These are phyloP conservation scores for Burhinus oedicnemus DNA, from an alignment of 2,113 vertebrate genomes.

Conservation along the genomic window DNA sequence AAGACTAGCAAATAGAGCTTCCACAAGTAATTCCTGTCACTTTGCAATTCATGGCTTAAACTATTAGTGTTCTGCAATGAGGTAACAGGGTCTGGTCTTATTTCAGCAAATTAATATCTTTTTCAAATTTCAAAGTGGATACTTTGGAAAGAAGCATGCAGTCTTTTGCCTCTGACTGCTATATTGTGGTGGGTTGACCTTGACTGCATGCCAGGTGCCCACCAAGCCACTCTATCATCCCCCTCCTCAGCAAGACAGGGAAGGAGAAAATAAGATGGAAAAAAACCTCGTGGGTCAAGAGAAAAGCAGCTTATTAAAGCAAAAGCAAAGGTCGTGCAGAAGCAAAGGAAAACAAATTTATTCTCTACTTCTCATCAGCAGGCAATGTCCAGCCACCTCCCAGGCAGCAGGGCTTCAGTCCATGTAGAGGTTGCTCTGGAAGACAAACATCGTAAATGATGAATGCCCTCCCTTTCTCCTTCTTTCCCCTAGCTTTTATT, in stretches of 20 bases:
- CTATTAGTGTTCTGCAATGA: background rate
- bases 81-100: background rate
- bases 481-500: background rate
- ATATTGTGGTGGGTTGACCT: background rate
- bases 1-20: background rate
- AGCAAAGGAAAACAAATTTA: background rate
- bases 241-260: background rate
- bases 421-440: background rate
- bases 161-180: background rate
- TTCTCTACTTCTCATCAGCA: background rate
- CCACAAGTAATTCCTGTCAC: background rate
- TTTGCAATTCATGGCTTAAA: background rate
- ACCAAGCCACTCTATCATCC: background rate
- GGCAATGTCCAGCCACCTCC: background rate
- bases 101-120: background rate
- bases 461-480: background rate
- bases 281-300: background rate
- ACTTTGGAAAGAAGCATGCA: background rate
- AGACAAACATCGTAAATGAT: background rate
- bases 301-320: background rate
- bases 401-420: background rate
- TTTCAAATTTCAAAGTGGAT: background rate
- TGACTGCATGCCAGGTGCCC: background rate
- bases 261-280: background rate
- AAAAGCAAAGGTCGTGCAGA: background rate